phyloP scores from a whole-genome alignment of 2,888 invertebrate genomes.

The Trachelus iudaicus region DNA sequence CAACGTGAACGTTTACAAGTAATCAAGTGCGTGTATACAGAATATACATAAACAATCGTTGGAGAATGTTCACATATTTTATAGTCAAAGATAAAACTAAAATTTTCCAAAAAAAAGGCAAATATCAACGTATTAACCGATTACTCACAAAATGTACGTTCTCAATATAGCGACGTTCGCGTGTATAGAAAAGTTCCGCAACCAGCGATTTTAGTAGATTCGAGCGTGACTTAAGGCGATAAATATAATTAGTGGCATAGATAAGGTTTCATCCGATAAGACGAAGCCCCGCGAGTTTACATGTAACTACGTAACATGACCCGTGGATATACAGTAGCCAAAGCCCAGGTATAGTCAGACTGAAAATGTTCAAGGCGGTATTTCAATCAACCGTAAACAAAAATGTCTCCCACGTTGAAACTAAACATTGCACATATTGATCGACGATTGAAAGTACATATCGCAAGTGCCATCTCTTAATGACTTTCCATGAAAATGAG shows the following conservation, averaged over 20 bases:
- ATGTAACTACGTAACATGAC: not conserved
- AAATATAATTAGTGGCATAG: slow-evolving; percentile 48
- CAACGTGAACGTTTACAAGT: no score
- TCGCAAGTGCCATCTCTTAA: not conserved
- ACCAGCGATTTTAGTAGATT: not conserved
- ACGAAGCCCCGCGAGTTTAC: slow-evolving; percentile 41
- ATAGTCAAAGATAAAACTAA: no score
- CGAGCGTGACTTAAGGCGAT: slow-evolving; percentile 40
- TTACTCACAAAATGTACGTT: not conserved
- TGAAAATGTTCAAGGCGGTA: not conserved
- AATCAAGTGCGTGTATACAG: no score
- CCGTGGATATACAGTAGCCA: not conserved
- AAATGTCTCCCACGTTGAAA: not conserved
- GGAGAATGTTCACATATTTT: no score
- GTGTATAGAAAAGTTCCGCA: not conserved
- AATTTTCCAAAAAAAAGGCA: no score
- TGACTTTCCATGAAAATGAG: not conserved
- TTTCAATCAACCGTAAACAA: not conserved
- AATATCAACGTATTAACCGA: not conserved
- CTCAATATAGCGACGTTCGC: not conserved
- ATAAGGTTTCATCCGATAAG: slow-evolving; percentile 57
- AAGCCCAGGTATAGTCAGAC: not conserved
- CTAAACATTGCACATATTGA: not conserved
- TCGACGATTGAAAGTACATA: not conserved
- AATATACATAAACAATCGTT: no score